Evolutionary conservation across 2,797 vertebrate species (phyloP).

Genomic region (Tinamus major): DNA sequence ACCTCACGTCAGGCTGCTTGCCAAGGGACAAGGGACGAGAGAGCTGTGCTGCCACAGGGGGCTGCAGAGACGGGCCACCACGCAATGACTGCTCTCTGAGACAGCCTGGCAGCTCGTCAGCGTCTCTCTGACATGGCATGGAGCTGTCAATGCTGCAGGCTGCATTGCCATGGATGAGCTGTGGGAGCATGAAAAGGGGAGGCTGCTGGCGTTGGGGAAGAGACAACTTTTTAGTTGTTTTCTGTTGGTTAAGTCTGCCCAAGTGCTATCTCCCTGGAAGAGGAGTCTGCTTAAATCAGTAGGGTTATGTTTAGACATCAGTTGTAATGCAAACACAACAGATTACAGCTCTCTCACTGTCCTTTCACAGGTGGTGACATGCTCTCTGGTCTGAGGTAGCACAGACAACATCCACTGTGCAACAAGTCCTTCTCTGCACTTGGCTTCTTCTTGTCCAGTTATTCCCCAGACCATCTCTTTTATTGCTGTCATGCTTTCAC

Average conservation of each 20-base stretch:
- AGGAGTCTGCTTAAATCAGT: neutral
- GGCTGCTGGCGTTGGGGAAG: neutral
- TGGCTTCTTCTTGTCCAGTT: neutral
- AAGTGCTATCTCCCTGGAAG: neutral
- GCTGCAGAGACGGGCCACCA: rapidly evolving
- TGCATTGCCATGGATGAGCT: neutral
- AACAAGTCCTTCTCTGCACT: neutral
- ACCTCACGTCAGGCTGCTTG: rapidly evolving
- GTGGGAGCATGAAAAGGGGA: neutral
- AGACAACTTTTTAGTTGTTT: neutral
- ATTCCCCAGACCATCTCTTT: neutral
- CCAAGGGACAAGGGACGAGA: too few relatives aligned
- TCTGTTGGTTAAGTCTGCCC: neutral
- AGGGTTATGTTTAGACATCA: neutral
- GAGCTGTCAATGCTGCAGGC: neutral
- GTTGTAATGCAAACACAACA: neutral
- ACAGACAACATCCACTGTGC: neutral
- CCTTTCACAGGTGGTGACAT: neutral
- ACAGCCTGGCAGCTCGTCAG: neutral
- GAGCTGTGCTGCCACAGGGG: neutral
- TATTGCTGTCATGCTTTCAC: rapidly evolving
- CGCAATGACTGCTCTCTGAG: neutral
- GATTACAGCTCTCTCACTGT: neutral
- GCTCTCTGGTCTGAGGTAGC: neutral
- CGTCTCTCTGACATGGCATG: neutral